phyloP scores from a whole-genome alignment of 1,140 invertebrate genomes.

The Lordiphosa collinella region DNA sequence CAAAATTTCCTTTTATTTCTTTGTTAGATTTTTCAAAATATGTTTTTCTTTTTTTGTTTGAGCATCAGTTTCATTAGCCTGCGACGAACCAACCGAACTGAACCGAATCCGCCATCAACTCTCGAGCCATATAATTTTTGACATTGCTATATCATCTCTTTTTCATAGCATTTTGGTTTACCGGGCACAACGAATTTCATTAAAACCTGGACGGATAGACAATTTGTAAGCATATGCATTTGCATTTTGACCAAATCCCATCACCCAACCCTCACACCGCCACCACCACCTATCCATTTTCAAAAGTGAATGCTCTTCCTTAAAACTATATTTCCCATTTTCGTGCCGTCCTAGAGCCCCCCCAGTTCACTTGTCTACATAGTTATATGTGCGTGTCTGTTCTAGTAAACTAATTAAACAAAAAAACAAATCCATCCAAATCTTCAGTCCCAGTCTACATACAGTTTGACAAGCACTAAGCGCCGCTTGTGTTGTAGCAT shows the following conservation, averaged over 20 bases:
- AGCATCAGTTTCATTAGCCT: conserved; percentile 7
- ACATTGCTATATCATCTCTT: conserved; percentile 70
- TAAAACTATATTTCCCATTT: conserved; percentile 18
- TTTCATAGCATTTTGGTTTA: conserved; percentile 78
- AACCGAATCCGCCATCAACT: conserved; percentile 12
- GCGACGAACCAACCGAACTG: too few species aligned
- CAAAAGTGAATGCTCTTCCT: conserved; percentile 41
- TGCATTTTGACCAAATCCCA: conserved; percentile 45
- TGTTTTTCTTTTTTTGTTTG: neutral
- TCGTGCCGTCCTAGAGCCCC: conserved; percentile 38
- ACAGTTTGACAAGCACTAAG: conserved; percentile 41
- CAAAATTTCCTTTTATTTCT: neutral
- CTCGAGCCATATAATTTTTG: conserved; percentile 52
- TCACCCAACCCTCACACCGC: conserved; percentile 20
- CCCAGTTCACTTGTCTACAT: too few species aligned
- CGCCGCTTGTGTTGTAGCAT: conserved; percentile 18
- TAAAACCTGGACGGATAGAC: conserved; percentile 76
- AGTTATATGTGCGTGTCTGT: too few species aligned
- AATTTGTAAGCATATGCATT: conserved; percentile 75
- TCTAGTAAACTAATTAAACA: too few species aligned
- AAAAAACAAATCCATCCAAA: too few species aligned
- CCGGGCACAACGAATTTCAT: conserved; percentile 77
- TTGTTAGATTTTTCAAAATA: neutral
- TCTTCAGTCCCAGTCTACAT: too few species aligned
- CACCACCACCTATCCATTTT: conserved; percentile 6